A percentile compares a stretch with the other conserved stretches of the same genome.
These are phyloP conservation scores for Leistus spinibarbis DNA, from an alignment of 2,888 invertebrate species.

Conservation along the genomic window DNA sequence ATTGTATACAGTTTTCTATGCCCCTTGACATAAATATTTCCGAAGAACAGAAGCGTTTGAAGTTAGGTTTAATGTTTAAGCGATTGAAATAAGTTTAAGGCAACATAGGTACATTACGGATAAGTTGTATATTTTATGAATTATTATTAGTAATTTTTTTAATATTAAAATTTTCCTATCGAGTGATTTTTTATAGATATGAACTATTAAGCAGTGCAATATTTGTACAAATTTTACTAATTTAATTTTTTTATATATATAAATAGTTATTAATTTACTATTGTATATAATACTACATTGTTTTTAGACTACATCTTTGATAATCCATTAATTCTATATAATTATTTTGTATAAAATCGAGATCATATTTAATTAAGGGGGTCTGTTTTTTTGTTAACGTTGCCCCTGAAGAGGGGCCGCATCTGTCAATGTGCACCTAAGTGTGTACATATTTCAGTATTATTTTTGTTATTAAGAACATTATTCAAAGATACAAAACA, in stretches of 20 bases:
- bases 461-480: constrained; percentile 16
- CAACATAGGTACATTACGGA: no score
- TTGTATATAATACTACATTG: constrained; percentile 49
- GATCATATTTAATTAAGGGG: background rate
- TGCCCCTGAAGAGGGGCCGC: background rate
- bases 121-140: no score
- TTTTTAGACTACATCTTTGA: background rate
- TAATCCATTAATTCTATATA: no score
- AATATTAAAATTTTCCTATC: constrained; percentile 36
- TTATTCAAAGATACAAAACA: background rate
- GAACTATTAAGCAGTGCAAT: constrained; percentile 67
- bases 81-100: no score
- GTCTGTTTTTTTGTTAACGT: background rate
- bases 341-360: background rate
- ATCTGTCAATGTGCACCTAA: background rate
- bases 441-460: constrained; percentile 16
- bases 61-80: no score
- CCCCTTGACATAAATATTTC: no score
- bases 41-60: no score
- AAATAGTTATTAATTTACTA: constrained; percentile 54
- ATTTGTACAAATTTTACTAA: constrained; percentile 72
- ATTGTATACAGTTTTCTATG: no score
- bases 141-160: background rate
- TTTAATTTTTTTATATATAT: constrained; percentile 55
- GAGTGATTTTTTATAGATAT: constrained; percentile 29